These are phyloP conservation scores for Drosophila gaucha DNA, from an alignment of 2,888 invertebrate species.

Conservation along the genomic window DNA sequence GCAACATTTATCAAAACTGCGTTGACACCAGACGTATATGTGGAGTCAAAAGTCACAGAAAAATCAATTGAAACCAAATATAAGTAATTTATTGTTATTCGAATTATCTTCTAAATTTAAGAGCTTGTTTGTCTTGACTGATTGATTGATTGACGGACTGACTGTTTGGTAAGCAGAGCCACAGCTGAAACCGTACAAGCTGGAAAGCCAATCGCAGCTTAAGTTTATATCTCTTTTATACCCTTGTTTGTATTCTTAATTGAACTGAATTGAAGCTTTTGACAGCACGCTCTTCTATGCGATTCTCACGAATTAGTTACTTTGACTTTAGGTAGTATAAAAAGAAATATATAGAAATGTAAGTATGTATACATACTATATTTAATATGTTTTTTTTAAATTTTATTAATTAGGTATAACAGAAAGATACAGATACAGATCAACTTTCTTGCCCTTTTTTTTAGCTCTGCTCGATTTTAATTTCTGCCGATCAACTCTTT, in stretches of 20 bases:
- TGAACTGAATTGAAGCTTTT: background rate
- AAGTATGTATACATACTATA: no score
- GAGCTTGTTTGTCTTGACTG: conserved; percentile 4
- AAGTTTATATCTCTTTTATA: background rate
- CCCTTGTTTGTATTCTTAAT: no score
- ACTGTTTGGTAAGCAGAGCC: background rate
- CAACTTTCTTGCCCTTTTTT: no score
- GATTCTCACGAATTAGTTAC: no score
- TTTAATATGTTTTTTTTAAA: no score
- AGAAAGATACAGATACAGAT: no score
- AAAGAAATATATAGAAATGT: no score
- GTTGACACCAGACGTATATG: conserved; percentile 6
- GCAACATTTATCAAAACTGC: conserved; percentile 41
- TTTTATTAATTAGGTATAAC: no score
- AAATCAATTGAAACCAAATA: conserved; percentile 7
- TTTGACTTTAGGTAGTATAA: no score
- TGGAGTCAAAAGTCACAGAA: background rate
- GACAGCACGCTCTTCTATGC: background rate
- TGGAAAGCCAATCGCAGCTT: background rate
- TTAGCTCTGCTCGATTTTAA: no score
- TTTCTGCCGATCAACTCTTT: no score
- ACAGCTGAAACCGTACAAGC: no score
- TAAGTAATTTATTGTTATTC: conserved; percentile 10
- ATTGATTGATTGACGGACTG: background rate
- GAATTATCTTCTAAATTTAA: background rate